Evolutionary conservation across 2,113 vertebrate species (phyloP).

Genomic region (Anoplopoma fimbria): DNA sequence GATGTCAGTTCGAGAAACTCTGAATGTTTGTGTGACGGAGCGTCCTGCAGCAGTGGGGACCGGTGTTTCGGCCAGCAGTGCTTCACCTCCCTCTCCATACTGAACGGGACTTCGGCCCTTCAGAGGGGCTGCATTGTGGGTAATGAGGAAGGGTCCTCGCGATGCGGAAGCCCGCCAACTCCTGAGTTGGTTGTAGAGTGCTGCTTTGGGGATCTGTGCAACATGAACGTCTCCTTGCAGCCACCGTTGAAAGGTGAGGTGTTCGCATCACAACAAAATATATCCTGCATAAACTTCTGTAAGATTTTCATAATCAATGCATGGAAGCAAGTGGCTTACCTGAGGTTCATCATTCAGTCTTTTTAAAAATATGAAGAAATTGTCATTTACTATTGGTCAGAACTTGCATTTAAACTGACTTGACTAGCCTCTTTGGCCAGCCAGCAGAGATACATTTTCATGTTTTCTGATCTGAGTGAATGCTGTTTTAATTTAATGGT

Average conservation of each 20-base stretch:
- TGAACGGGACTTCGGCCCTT: constrained; percentile 86
- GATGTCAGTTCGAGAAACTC: constrained; percentile 80
- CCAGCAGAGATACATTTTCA: constrained; percentile 29
- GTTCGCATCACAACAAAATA: neutral
- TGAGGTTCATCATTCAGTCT: neutral
- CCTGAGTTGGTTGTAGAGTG: constrained; percentile 90
- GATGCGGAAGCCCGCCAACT: constrained; percentile 86
- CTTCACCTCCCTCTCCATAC: constrained; percentile 89
- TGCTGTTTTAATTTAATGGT: constrained; percentile 73
- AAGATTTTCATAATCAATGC: neutral
- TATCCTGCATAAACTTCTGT: neutral
- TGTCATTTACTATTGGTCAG: neutral
- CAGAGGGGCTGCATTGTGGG: constrained; percentile 93
- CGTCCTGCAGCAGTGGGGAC: constrained; percentile 84
- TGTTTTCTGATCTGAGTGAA: constrained; percentile 63
- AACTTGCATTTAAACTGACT: neutral
- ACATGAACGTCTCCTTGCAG: constrained; percentile 90
- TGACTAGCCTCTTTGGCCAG: neutral
- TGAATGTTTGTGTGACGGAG: constrained; percentile 93
- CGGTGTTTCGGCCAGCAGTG: constrained; percentile 91
- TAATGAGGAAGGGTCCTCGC: constrained; percentile 84
- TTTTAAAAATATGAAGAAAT: neutral
- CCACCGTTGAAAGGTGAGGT: constrained; percentile 87
- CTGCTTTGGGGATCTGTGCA: constrained; percentile 93
- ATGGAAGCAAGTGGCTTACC: neutral